Evolutionary conservation across 2,113 vertebrate genomes (phyloP).

Genomic region (Thermophis baileyi): DNA sequence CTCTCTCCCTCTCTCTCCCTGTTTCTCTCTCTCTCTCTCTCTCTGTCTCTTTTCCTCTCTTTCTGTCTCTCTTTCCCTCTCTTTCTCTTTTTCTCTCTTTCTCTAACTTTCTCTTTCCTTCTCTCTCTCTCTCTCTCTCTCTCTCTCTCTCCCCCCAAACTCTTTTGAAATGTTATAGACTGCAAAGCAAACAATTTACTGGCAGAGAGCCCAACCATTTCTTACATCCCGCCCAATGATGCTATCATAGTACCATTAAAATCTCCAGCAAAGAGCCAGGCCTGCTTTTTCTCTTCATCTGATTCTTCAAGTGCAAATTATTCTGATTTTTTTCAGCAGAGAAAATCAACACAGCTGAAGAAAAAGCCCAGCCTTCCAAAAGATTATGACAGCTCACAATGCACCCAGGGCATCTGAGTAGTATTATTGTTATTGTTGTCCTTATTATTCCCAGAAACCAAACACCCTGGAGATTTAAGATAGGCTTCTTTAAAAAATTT

Average conservation of each 20-base stretch:
- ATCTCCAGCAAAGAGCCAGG: background rate
- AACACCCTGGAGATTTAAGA: background rate
- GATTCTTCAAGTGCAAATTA: background rate
- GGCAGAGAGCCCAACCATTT: background rate
- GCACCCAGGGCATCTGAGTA: background rate
- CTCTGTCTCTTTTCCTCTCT: fast-evolving
- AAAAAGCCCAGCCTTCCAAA: background rate
- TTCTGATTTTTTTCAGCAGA: background rate
- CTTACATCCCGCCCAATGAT: background rate
- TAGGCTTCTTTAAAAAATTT: background rate
- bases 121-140: background rate
- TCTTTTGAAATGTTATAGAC: background rate
- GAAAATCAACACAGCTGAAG: background rate
- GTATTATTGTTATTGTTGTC: background rate
- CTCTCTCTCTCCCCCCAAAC: background rate
- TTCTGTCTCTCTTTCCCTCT: background rate
- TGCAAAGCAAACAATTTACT: background rate
- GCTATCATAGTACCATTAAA: background rate
- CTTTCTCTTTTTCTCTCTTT: too few relatives aligned
- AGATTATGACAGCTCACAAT: background rate
- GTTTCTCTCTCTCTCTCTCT: background rate
- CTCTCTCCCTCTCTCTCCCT: too few relatives aligned
- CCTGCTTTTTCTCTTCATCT: background rate
- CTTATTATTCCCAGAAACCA: background rate
- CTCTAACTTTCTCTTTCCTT: too few relatives aligned